A percentile compares a stretch with the other conserved stretches of the same genome.
These are phyloP conservation scores for Sinocyclocheilus grahami DNA, from an alignment of 2,113 vertebrate species.

Conservation along the genomic window DNA sequence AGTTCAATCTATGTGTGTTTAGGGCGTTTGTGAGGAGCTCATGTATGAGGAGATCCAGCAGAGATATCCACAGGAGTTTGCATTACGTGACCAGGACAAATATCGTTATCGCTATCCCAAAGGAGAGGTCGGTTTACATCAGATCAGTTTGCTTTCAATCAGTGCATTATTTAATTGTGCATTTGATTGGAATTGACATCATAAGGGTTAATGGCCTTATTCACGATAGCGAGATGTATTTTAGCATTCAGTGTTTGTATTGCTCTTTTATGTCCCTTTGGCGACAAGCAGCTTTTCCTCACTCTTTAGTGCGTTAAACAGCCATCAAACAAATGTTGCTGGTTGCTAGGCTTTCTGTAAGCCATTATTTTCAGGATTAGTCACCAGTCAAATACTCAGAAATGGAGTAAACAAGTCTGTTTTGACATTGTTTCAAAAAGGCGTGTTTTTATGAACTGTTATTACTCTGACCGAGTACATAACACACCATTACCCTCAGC, in stretches of 20 bases:
- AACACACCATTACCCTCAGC: neutral
- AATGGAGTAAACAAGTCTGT: conserved; percentile 51
- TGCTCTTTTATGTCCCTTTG: neutral
- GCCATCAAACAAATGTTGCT: neutral
- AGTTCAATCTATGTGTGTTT: conserved; percentile 10
- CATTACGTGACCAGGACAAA: conserved; percentile 96
- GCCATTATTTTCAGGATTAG: too few relatives aligned
- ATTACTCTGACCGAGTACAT: neutral
- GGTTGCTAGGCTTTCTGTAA: conserved; percentile 39
- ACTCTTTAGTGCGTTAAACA: neutral
- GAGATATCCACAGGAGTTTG: conserved; percentile 90
- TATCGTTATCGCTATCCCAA: conserved; percentile 98
- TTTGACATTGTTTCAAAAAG: conserved; percentile 2
- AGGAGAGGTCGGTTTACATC: conserved; percentile 84
- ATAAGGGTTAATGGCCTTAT: neutral
- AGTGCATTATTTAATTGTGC: neutral
- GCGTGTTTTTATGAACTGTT: neutral
- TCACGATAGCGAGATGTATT: neutral
- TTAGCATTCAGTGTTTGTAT: neutral
- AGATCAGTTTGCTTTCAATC: neutral
- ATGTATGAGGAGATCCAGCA: conserved; percentile 97
- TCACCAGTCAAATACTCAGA: neutral
- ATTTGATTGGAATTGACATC: neutral
- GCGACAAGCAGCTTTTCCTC: neutral
- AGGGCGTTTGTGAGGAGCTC: conserved; percentile 98